Conservation (phyloP, 2,888 invertebrate species). For the Gymnocheta viridis region DNA sequence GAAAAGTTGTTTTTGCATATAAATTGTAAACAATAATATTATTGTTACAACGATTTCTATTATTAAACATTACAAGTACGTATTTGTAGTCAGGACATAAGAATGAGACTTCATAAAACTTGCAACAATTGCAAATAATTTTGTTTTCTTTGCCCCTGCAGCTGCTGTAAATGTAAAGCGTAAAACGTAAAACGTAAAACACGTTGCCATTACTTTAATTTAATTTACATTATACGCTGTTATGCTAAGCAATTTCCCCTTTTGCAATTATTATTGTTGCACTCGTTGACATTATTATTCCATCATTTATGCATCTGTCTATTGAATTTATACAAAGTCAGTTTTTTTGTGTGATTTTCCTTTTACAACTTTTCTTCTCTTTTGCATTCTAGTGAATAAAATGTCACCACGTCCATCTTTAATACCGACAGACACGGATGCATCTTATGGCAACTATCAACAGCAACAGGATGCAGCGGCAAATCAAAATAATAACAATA, state of each 20-base stretch:
- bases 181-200: not conserved
- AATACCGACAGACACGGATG: constrained; percentile 83
- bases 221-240: constrained; percentile 57
- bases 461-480: constrained; percentile 81
- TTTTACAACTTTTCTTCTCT: constrained; percentile 9
- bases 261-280: constrained; percentile 5
- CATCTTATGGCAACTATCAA: constrained; percentile 73
- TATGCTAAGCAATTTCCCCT: constrained; percentile 45
- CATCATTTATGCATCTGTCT: constrained; percentile 5
- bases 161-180: not conserved
- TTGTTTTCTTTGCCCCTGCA: not conserved
- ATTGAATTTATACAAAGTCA: constrained; percentile 3
- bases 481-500: constrained; percentile 81
- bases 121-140: not conserved
- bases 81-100: constrained; percentile 17
- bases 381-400: constrained; percentile 85
- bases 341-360: not conserved
- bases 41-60: not conserved
- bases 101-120: constrained; percentile 28
- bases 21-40: constrained; percentile 51
- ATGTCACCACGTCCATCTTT: constrained; percentile 86
- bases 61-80: not conserved
- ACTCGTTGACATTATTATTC: constrained; percentile 24
- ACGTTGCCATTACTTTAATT: constrained; percentile 50
- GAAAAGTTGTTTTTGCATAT: constrained; percentile 14